Evolutionary conservation across 2,113 vertebrate genomes (phyloP).

Genomic region (Misgurnus anguillicaudatus): DNA sequence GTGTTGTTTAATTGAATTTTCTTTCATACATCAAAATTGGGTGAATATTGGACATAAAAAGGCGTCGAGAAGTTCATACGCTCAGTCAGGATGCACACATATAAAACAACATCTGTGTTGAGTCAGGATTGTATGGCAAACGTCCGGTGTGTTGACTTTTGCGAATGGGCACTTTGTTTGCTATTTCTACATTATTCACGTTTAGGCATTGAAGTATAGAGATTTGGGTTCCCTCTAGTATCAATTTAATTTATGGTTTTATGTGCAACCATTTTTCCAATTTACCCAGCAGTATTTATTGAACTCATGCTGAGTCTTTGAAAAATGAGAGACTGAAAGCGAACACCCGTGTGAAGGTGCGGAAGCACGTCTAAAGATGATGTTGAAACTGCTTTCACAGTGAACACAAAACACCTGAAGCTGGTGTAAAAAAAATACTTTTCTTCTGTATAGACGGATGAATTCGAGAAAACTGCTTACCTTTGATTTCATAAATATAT

Average conservation of each 20-base stretch:
- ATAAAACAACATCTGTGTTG: not conserved
- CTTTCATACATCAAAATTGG: not conserved
- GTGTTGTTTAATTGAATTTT: constrained; percentile 20
- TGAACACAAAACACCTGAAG: not conserved
- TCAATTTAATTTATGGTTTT: not conserved
- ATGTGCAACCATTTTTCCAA: constrained; percentile 18
- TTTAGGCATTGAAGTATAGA: too few species aligned
- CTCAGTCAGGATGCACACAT: too few species aligned
- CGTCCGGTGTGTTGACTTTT: not conserved
- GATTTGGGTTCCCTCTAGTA: not conserved
- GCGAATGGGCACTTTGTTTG: not conserved
- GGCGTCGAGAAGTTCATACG: too few species aligned
- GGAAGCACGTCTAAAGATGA: not conserved
- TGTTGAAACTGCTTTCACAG: not conserved
- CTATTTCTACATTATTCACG: not conserved
- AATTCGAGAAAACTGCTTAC: too few species aligned
- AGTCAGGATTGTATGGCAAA: not conserved
- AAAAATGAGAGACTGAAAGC: not conserved
- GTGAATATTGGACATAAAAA: not conserved
- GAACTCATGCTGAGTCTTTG: not conserved
- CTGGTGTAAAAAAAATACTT: not conserved
- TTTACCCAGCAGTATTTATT: not conserved
- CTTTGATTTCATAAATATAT: too few species aligned
- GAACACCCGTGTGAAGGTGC: not conserved
- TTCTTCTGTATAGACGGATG: too few species aligned